Conservation (phyloP, 2,113 vertebrate species). For the Ochotona curzoniae region DNA sequence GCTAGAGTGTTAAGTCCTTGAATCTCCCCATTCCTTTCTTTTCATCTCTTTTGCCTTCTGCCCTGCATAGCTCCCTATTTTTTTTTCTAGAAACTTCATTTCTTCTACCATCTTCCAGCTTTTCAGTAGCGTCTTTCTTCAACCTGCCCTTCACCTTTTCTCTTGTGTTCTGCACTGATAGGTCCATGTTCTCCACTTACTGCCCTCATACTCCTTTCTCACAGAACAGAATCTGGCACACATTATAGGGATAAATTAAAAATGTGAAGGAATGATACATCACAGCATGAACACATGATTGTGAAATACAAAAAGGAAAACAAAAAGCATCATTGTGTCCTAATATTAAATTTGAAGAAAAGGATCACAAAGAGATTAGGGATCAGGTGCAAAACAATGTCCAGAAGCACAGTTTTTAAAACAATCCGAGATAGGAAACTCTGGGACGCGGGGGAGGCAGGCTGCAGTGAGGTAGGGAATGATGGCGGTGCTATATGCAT, state of each 20-base stretch:
- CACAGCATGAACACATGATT: background rate
- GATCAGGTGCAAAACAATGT: background rate
- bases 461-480: background rate
- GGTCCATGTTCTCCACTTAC: background rate
- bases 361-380: background rate
- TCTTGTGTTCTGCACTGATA: background rate
- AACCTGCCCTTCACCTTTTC: background rate
- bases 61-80: background rate
- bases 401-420: constrained; percentile 3
- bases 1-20: background rate
- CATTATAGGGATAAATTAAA: background rate
- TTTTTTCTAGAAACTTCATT: background rate
- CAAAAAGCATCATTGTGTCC: background rate
- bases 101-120: background rate
- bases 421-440: background rate
- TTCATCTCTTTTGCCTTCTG: background rate
- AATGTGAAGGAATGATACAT: background rate
- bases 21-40: background rate
- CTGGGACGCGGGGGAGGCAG: too few relatives aligned
- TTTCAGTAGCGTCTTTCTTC: background rate
- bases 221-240: background rate
- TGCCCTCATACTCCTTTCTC: background rate
- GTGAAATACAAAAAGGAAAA: background rate
- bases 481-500: background rate
- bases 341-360: constrained; percentile 22